These are phyloP conservation scores for Clarias pachynema DNA, from an alignment of 2,797 vertebrate species.

Conservation along the genomic window DNA sequence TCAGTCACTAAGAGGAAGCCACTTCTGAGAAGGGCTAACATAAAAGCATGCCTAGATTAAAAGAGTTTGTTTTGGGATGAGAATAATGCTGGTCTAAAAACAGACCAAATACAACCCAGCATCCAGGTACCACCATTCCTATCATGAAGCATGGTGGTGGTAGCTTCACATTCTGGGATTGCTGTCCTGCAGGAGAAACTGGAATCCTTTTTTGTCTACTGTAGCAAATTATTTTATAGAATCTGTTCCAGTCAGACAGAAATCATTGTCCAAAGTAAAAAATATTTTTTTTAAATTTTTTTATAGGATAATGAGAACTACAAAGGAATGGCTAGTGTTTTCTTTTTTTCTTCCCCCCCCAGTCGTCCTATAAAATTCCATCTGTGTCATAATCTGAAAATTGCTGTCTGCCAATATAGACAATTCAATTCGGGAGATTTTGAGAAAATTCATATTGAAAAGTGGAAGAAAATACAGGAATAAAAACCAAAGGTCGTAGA, in stretches of 20 bases:
- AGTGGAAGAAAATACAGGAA: neutral
- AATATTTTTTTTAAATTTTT: neutral
- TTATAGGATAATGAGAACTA: neutral
- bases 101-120: neutral
- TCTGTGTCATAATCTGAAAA: constrained; percentile 12
- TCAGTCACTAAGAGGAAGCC: neutral
- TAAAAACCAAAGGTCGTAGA: neutral
- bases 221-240: neutral
- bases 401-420: neutral
- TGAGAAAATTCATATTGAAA: neutral
- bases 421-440: neutral
- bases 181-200: neutral
- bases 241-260: neutral
- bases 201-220: neutral
- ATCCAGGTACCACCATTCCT: neutral
- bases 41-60: neutral
- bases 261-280: no score
- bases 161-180: neutral
- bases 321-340: neutral
- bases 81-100: neutral
- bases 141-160: neutral
- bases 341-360: neutral
- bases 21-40: neutral
- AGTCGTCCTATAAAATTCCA: neutral
- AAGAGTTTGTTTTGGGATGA: neutral